Evolutionary conservation across 2,113 vertebrate genomes (phyloP), one percentile per base, ranked within the genome.

Genomic region (Hippocampus barbouri): DNA sequence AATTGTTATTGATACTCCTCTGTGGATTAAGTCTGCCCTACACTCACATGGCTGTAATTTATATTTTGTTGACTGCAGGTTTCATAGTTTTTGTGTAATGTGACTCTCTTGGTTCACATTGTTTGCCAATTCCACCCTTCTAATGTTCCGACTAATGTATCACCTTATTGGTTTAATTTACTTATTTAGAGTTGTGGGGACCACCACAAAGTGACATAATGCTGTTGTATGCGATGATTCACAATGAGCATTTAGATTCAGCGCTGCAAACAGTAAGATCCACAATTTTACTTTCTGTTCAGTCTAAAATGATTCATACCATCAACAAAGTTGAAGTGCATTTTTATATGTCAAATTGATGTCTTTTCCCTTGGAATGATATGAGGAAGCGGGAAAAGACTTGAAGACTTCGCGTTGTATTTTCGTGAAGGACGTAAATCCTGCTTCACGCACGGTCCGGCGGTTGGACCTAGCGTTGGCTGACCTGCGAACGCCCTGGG

Each of bases 1-100:
- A 91, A 91, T 93, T 91, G 91, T 91, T 87, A 89, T 80, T 82
- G 84, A 84, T 75, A 85, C 81, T 88, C 90, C 91, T 91, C 87
- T 83, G 91, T 85, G 91, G 82, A 85, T 88, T 89, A 79, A 74
- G 63, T 15, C 74, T 70, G 66, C 83, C 77, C 81, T 73, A 68
- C 71, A 78, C 87, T 88, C 83, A 74, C 77, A 88, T 79, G 81
- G 74, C 79, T 85, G 89, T 89, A 86, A 89, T 93, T 92, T 90
- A 87, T 90, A 89, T 91, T 90, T 91, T 90, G 86, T 91, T 85
- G 90, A 91, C 88, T 81, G 77, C 86, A 43, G 30, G 69, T 82
- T 89, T 90, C 78, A 85, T 74, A 51, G 30, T 76, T 61, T 56
- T 53, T 83, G 86, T 82, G 86, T 88, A 90, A 91, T 85, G 70